These are phyloP conservation scores for Plutella xylostella DNA, from an alignment of 2,888 invertebrate species.

Conservation along the genomic window DNA sequence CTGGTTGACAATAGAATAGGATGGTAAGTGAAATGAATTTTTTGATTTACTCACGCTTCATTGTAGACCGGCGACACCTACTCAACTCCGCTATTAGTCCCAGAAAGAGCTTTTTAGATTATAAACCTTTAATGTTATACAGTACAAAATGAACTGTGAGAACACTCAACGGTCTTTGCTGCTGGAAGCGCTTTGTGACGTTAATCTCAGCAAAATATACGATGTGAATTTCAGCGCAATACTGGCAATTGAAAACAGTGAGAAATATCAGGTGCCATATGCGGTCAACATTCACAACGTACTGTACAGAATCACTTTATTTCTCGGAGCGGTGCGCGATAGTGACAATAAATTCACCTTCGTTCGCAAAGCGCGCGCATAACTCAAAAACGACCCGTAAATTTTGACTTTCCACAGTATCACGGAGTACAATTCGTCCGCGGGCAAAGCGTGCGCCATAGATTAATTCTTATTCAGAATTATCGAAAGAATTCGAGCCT, in stretches of 20 bases:
- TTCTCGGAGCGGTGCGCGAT: slow-evolving; percentile 28
- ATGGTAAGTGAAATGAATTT: slow-evolving; percentile 27
- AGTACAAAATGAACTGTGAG: no score
- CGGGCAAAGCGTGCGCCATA: slow-evolving; percentile 42
- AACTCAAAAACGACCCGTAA: slow-evolving; percentile 35
- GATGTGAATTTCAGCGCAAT: no score
- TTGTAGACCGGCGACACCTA: slow-evolving; percentile 25
- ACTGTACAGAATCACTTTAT: slow-evolving; percentile 42
- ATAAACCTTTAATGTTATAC: no score
- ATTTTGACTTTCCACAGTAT: slow-evolving; percentile 43
- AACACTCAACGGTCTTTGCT: no score
- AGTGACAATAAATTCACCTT: slow-evolving; percentile 39
- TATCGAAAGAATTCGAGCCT: slow-evolving; percentile 32
- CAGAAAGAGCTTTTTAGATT: not conserved
- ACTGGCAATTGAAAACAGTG: no score
- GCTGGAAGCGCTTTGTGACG: no score
- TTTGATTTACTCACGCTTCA: slow-evolving; percentile 25
- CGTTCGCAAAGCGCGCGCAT: slow-evolving; percentile 27
- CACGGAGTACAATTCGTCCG: slow-evolving; percentile 29
- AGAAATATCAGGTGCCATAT: no score
- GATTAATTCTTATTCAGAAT: slow-evolving; percentile 37
- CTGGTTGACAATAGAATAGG: slow-evolving; percentile 30
- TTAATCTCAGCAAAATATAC: no score
- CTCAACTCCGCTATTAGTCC: slow-evolving; percentile 11
- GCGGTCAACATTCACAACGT: slow-evolving; percentile 17